Evolutionary conservation across 2,888 invertebrate species (phyloP).

Genomic region (Nomada ruficornis): DNA sequence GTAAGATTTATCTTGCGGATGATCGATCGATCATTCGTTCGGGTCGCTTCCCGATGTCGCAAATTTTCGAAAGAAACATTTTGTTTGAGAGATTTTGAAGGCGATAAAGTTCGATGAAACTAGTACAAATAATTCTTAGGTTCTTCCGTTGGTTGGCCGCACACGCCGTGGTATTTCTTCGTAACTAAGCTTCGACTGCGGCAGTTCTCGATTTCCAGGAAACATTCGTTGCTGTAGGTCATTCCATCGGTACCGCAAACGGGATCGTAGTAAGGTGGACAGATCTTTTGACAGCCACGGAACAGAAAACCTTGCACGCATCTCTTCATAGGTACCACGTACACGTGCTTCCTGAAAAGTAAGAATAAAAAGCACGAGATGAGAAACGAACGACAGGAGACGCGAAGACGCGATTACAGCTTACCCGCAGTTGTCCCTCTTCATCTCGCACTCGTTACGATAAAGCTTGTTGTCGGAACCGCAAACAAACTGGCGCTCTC

Average conservation of each 20-base stretch:
- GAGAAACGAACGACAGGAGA: not conserved
- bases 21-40: conserved; percentile 1
- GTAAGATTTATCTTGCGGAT: not conserved
- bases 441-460: conserved; percentile 96
- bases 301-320: conserved; percentile 94
- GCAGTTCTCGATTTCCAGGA: conserved; percentile 96
- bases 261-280: conserved; percentile 94
- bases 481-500: conserved; percentile 92
- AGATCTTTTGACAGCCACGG: conserved; percentile 94
- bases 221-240: conserved; percentile 97
- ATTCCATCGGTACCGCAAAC: conserved; percentile 96
- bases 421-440: conserved; percentile 94
- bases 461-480: conserved; percentile 96
- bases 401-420: conserved; percentile 62
- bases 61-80: conserved; percentile 8
- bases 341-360: conserved; percentile 91
- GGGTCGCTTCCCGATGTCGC: conserved; percentile 30
- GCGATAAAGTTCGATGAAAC: conserved; percentile 32
- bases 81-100: conserved; percentile 32
- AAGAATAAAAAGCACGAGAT: too few species aligned
- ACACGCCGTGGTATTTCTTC: conserved; percentile 92
- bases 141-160: conserved; percentile 93
- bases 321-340: conserved; percentile 94
- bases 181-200: conserved; percentile 92
- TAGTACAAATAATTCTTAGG: conserved; percentile 95